phyloP scores from a whole-genome alignment of 2,113 vertebrate species.

The Sakesphorus luctuosus region DNA sequence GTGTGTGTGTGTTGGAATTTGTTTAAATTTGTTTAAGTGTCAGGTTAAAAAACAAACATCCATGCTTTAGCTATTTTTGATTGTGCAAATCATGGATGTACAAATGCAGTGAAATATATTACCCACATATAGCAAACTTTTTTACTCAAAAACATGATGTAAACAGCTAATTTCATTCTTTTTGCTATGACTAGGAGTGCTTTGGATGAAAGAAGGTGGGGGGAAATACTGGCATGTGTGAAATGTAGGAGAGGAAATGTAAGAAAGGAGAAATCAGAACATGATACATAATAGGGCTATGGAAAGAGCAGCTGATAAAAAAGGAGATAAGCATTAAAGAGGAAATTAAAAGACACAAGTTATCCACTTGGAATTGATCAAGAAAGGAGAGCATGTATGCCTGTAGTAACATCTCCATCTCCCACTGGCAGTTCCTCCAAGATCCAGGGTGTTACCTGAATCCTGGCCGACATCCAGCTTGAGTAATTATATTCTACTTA shows the following conservation, averaged over 20 bases:
- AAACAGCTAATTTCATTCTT: constrained; percentile 37
- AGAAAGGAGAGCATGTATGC: constrained; percentile 30
- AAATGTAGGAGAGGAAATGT: constrained; percentile 63
- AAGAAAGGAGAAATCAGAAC: constrained; percentile 46
- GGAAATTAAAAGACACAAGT: constrained; percentile 55
- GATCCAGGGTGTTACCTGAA: constrained; percentile 46
- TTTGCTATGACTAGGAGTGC: constrained; percentile 15
- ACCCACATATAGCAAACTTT: background rate
- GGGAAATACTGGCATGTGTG: constrained; percentile 24
- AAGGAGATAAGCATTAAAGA: constrained; percentile 47
- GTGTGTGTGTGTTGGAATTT: background rate
- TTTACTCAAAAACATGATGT: constrained; percentile 16
- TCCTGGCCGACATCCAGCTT: constrained; percentile 64
- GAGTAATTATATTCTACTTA: constrained; percentile 63
- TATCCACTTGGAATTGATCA: constrained; percentile 54
- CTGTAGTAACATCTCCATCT: constrained; percentile 66
- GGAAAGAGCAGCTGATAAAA: constrained; percentile 50
- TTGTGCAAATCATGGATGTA: background rate
- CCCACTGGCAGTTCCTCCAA: constrained; percentile 46
- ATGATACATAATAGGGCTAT: constrained; percentile 17
- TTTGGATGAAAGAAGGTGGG: constrained; percentile 2
- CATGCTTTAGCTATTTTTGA: background rate
- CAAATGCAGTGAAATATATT: background rate
- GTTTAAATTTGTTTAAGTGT: background rate
- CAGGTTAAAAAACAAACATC: background rate